phyloP scores from a whole-genome alignment of 1,140 invertebrate species.

The Drosophila tsacasi region DNA sequence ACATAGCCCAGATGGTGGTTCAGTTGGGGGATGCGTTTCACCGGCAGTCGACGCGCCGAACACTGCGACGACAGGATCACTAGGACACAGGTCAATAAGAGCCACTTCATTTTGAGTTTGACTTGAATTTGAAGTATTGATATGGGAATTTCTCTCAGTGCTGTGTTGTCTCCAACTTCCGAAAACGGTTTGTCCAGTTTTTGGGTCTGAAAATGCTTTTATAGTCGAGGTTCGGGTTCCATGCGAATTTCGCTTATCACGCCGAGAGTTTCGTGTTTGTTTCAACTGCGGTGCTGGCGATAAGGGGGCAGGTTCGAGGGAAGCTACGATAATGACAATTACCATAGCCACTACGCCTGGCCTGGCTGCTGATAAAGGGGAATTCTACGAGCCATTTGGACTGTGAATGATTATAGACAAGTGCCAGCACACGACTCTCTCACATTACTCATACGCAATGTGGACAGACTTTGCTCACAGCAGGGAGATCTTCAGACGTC shows the following conservation, averaged over 20 bases:
- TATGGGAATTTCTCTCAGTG: background rate
- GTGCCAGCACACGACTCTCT: conserved; percentile 3
- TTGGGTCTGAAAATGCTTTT: conserved; percentile 41
- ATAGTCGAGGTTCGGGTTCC: conserved; percentile 39
- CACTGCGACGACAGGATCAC: conserved; percentile 29
- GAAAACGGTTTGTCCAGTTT: conserved; percentile 39
- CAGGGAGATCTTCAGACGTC: conserved; percentile 40
- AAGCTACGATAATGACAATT: conserved; percentile 71
- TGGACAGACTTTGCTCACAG: conserved; percentile 48
- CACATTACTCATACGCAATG: conserved; percentile 68
- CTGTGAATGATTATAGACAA: conserved; percentile 7
- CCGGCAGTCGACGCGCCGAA: conserved; percentile 3
- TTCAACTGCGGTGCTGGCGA: conserved; percentile 43
- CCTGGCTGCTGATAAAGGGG: conserved; percentile 36
- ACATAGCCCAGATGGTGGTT: conserved; percentile 41
- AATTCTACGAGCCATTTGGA: conserved; percentile 19
- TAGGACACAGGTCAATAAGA: conserved; percentile 38
- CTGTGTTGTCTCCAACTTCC: conserved; percentile 44
- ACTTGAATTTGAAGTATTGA: background rate
- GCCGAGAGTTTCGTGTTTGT: conserved; percentile 64
- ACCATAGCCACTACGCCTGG: conserved; percentile 50
- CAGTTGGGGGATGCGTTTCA: conserved; percentile 4
- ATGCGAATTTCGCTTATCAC: conserved; percentile 51
- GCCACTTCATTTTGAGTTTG: conserved; percentile 47
- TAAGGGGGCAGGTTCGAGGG: conserved; percentile 57